A percentile compares a stretch with the other conserved stretches of the same genome.
phyloP scores from a whole-genome alignment of 2,797 vertebrate genomes.

The Rachycentron canadum region DNA sequence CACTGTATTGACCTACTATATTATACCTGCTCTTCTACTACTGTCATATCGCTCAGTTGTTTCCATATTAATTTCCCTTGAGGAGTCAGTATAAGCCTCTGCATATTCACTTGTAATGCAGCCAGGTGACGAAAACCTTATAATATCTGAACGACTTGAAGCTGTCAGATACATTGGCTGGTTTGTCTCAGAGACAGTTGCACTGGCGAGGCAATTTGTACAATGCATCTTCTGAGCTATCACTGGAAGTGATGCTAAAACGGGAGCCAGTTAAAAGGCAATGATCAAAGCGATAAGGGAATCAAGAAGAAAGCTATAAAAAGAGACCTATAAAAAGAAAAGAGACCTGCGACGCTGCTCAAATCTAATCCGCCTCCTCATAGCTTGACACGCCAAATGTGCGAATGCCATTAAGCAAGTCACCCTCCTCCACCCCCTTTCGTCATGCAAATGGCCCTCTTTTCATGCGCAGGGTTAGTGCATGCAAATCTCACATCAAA shows the following conservation, averaged over 20 bases:
- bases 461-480: constrained; percentile 44
- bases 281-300: constrained; percentile 61
- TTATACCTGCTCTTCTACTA: constrained; percentile 36
- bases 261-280: constrained; percentile 29
- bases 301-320: constrained; percentile 62
- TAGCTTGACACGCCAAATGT: constrained; percentile 46
- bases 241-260: constrained; percentile 45
- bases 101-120: constrained; percentile 42
- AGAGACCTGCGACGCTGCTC: constrained; percentile 46
- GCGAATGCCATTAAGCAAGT: constrained; percentile 57
- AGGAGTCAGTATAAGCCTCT: constrained; percentile 37
- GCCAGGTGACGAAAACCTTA: constrained; percentile 39
- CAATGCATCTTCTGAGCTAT: constrained; percentile 9
- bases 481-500: constrained; percentile 65
- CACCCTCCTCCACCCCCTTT: constrained; percentile 15
- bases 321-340: constrained; percentile 62
- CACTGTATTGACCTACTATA: constrained; percentile 41
- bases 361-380: constrained; percentile 48
- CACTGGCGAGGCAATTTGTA: constrained; percentile 15
- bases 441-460: constrained; percentile 56
- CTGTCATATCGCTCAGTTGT: constrained; percentile 35
- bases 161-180: background rate
- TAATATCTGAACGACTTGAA: constrained; percentile 32
- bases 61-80: constrained; percentile 63
- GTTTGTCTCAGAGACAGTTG: constrained; percentile 31